Evolutionary conservation across 64 coral and sea anemone species (phyloP).

Genomic region (Exaiptasia diaphana): DNA sequence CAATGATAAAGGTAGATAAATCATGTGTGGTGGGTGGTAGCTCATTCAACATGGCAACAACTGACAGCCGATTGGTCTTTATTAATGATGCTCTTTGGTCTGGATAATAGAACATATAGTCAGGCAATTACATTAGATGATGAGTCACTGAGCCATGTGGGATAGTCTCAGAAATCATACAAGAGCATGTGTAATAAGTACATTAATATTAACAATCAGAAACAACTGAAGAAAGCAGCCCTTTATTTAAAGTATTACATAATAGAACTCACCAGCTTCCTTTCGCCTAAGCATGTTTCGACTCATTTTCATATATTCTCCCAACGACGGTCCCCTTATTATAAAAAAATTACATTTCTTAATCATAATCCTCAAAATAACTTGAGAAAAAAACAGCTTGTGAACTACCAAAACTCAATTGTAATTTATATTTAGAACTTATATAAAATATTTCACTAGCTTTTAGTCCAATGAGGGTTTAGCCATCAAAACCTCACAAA

Average conservation of each 20-base stretch:
- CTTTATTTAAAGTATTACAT: no score
- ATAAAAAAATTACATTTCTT: not conserved
- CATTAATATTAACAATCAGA: no score
- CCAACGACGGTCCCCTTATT: conserved; percentile 67
- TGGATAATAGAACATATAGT: not conserved
- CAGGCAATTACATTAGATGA: not conserved
- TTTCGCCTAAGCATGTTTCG: conserved; percentile 68
- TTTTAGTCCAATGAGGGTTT: no score
- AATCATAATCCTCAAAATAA: not conserved
- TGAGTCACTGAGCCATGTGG: no score
- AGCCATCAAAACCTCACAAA: no score
- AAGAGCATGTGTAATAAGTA: no score
- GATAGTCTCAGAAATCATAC: no score
- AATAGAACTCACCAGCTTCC: conserved; percentile 61
- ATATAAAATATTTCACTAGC: no score
- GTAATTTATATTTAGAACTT: no score
- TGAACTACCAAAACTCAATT: no score
- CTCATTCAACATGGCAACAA: conserved; percentile 94
- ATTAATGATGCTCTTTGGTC: conserved; percentile 44
- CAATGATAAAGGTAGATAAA: conserved; percentile 67
- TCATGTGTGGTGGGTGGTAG: conserved; percentile 83
- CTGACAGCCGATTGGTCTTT: conserved; percentile 85
- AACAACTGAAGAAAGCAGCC: no score
- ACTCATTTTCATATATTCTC: conserved; percentile 82
- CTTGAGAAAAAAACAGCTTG: no score